Conservation (phyloP, 2,113 vertebrate species). For the Rhea americana region DNA sequence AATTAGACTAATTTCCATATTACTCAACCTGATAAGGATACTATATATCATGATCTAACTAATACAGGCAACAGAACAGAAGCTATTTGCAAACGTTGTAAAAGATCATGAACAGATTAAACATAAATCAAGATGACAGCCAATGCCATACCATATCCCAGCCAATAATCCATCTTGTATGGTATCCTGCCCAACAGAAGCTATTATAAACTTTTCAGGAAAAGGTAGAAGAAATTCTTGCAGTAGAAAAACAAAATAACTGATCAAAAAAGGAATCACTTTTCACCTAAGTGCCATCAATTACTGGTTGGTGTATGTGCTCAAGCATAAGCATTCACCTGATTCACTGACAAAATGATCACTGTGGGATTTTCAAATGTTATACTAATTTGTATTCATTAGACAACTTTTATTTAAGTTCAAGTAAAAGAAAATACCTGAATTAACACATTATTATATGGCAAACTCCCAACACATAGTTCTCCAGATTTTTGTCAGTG, state of each 20-base stretch:
- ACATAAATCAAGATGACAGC: not conserved
- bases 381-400: not conserved
- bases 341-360: not conserved
- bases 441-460: not conserved
- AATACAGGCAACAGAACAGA: not conserved
- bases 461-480: not conserved
- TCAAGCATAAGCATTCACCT: rapidly evolving
- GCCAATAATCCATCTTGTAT: not conserved
- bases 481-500: not conserved
- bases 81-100: slow-evolving; percentile 14
- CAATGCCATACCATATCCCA: rapidly evolving
- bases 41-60: not conserved
- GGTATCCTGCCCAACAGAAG: not conserved
- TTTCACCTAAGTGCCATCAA: not conserved
- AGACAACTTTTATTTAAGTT: not conserved
- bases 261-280: rapidly evolving
- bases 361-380: rapidly evolving
- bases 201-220: not conserved
- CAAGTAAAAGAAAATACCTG: not conserved
- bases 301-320: rapidly evolving
- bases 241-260: not conserved
- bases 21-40: slow-evolving; percentile 30
- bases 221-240: not conserved
- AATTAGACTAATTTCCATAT: slow-evolving; percentile 48
- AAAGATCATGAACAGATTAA: not conserved